Evolutionary conservation across 1,140 invertebrate species (phyloP), one percentile per base, ranked within the genome.

Genomic region (Cyrtorhinus lividipennis): DNA sequence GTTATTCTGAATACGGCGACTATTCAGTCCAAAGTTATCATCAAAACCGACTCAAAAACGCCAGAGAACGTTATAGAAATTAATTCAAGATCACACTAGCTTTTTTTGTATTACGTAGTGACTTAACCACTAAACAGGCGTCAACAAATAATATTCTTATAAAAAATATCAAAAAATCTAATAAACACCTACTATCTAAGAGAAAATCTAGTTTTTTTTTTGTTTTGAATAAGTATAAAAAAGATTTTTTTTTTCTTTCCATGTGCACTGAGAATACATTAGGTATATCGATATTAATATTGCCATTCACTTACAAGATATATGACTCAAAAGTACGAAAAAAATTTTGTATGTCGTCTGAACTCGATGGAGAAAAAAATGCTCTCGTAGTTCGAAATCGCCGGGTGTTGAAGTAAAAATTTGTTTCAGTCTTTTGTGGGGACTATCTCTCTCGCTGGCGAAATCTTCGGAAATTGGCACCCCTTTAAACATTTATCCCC

Each of bases 81-180:
- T 38, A 38, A 38, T 38, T 53, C n/a, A 53, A 53, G 61, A 62
- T 62, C 61, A 62, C 61, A 62, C 61, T 62, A 62, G 61, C 61
- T 62, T 62, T 45, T n/a, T n/a, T n/a, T n/a, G n/a, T n/a, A n/a
- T n/a, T 62, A 48, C 46, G 48, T n/a, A 48, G 61, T 62, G 61
- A 53, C n/a, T 62, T 62, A 30, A 23, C 2, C 24, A 26, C 61
- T 48, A 45, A 23, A 62, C 45, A 62, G 61, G 44, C 25, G n/a
- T 53, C 48, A 53, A 62, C 46, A 56, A 62, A 62, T 27, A 61
- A 61, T 45, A n/a, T n/a, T n/a, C 26, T 62, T 56, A 45, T 62
- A 62, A 62, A 45, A 62, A 53, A 62, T 53, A 62, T 44, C 24
- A 62, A 53, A 62, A 62, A 53, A 53, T 24, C 61, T 62, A 62